These are phyloP conservation scores for Rhynchopsitta pachyrhyncha DNA, from an alignment of 2,113 vertebrate genomes.

Conservation along the genomic window DNA sequence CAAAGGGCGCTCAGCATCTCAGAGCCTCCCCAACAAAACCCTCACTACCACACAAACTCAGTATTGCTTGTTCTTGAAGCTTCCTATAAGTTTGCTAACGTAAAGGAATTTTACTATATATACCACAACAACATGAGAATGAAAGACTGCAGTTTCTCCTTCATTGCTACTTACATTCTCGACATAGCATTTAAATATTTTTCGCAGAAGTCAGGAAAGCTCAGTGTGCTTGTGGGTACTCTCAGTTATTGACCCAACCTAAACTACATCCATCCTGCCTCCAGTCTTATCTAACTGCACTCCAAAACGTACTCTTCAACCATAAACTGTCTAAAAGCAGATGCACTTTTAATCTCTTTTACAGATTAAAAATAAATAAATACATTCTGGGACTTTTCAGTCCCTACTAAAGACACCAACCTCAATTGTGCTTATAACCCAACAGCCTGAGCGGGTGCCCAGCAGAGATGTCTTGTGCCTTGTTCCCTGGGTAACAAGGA, in stretches of 20 bases:
- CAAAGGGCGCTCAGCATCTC: neutral
- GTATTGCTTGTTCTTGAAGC: neutral
- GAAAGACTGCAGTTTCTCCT: neutral
- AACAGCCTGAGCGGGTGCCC: neutral
- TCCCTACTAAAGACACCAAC: neutral
- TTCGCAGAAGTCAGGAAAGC: neutral
- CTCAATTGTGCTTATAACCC: slow-evolving; percentile 50
- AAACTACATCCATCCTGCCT: neutral
- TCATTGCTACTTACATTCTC: neutral
- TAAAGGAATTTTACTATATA: neutral
- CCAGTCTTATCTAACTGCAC: neutral
- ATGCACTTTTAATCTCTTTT: neutral
- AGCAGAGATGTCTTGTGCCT: neutral
- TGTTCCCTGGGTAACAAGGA: slow-evolving; percentile 53
- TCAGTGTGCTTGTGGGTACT: neutral
- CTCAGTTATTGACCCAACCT: neutral
- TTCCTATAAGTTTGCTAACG: neutral
- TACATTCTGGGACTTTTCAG: neutral
- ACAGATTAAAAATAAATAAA: neutral
- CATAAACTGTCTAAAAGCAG: neutral
- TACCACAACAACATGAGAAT: neutral
- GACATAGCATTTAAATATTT: neutral
- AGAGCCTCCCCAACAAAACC: neutral
- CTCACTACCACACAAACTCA: neutral
- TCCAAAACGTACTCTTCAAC: neutral